Evolutionary conservation across 2,113 vertebrate species (phyloP), one percentile per base, ranked within the genome.

Genomic region (Hippocampus zosterae): DNA sequence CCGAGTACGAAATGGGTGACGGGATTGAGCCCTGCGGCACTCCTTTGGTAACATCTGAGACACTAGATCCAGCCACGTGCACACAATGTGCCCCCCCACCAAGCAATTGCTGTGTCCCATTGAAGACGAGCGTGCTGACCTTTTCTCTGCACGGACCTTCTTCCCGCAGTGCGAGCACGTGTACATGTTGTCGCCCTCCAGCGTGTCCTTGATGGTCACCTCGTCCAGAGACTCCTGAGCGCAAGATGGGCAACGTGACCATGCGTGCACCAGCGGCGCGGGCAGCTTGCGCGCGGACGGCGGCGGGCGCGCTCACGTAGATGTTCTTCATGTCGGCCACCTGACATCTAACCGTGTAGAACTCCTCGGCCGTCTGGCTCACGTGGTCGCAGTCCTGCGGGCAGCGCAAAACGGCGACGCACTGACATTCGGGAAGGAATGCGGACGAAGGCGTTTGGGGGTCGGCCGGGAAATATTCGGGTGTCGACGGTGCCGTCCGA

Each of bases 241-340:
- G 15, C 29, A 18, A 33, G 2, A n/a, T 37, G 16, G 16, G 8
- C 37, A 19, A 44, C 2, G 29, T 33, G 1, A 5, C n/a, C n/a
- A n/a, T n/a, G n/a, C n/a, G n/a, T n/a, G n/a, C n/a, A 5, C 50
- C 5, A 19, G n/a, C 19, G 8, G 9, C 3, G 1, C 3, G 10
- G 23, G 44, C 19, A 8, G 1, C 1, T 8, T 27, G 2, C 27
- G 65, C 18, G 25, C 27, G 7, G 2, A 65, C 3, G 1, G 5
- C 12, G 27, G 10, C 3, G 2, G 27, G 11, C 0, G 3, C 1
- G 94, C 97, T 97, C 85, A 99, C 97, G 73, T 98, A 99, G 90
- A 99, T 99, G 90, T 99, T 99, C 91, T 99, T 98, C 97, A 99
- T 99, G 78, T 98, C 97, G 13, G 97, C 97, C 50, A 99, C 97